Evolutionary conservation across 1,140 invertebrate species (phyloP), one percentile per base, ranked within the genome.

Genomic region (Lasaia peninsularis): DNA sequence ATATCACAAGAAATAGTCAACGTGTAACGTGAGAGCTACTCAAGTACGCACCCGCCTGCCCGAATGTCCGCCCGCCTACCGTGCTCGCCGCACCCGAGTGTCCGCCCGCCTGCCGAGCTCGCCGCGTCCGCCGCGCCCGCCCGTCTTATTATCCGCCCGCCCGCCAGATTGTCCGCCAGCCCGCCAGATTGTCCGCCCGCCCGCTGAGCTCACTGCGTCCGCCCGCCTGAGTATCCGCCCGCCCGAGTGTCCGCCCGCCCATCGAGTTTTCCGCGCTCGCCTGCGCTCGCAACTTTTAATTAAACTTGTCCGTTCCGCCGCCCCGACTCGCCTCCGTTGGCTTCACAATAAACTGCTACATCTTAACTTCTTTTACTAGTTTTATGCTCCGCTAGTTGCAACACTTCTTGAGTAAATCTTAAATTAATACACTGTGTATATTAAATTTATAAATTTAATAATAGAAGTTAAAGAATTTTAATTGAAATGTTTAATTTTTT

Each of bases 331-430:
- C 0, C 24, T 24, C 5, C 18, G 14, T 8, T 37, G 37, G 14
- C 18, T 48, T 48, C 20, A 20, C 40, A 48, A 20, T 48, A 48
- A 48, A 48, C 10, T 48, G 18, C 40, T 21, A 21, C 20, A 48
- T 48, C 18, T 48, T 21, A 48, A 48, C 40, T 48, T 48, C 40
- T 48, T 48, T 48, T 21, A 21, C 40, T 48, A 48, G 40, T 48
- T 48, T 48, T 48, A 48, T 48, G 40, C 20, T 6, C 7, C 24
- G 24, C 24, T 24, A 24, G 24, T 48, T n/a, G 10, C 40, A 48
- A 48, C 18, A 48, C 40, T 48, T 48, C 20, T 20, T 48, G 9
- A 48, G 16, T 48, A 10, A 48, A 48, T 48, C 18, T 48, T 21
- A 48, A 48, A 21, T 48, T 48, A n/a, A 48, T 21, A 20, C 20